These are phyloP conservation scores for Pristionchus mayeri DNA, from an alignment of 2,888 invertebrate species.

Conservation along the genomic window DNA sequence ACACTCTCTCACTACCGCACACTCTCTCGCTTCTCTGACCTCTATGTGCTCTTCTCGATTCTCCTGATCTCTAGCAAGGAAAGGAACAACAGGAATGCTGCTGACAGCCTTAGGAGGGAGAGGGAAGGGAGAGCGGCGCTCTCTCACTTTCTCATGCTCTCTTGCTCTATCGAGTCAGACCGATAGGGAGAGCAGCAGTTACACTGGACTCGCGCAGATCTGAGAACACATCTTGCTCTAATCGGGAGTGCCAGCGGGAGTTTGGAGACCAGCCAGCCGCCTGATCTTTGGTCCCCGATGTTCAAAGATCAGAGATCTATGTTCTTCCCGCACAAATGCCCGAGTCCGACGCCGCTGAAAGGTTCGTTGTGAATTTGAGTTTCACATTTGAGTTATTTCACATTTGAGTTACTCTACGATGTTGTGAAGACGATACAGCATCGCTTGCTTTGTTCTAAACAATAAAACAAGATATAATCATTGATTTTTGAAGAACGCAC, in stretches of 20 bases:
- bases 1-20: not conserved
- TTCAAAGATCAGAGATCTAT: not conserved
- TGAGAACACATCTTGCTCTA: not conserved
- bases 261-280: not conserved
- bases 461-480: too few relatives aligned
- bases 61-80: not conserved
- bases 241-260: not conserved
- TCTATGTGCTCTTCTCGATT: not conserved
- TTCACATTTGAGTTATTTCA: not conserved
- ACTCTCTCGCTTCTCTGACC: not conserved
- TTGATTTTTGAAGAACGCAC: not conserved
- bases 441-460: too few relatives aligned
- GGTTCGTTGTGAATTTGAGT: not conserved
- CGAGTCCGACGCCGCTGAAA: conserved; percentile 15
- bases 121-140: not conserved
- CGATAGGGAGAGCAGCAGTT: not conserved
- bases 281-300: too few relatives aligned
- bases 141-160: too few relatives aligned
- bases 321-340: conserved; percentile 38
- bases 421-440: too few relatives aligned
- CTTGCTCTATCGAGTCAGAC: too few relatives aligned
- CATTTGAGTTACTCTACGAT: not conserved
- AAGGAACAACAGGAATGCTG: not conserved
- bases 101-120: conserved; percentile 12
- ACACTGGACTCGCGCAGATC: not conserved